Percentiles rank a stretch among this genome's conserved stretches.
Conservation (phyloP, 1,140 invertebrate genomes). For the Wasmannia auropunctata region DNA sequence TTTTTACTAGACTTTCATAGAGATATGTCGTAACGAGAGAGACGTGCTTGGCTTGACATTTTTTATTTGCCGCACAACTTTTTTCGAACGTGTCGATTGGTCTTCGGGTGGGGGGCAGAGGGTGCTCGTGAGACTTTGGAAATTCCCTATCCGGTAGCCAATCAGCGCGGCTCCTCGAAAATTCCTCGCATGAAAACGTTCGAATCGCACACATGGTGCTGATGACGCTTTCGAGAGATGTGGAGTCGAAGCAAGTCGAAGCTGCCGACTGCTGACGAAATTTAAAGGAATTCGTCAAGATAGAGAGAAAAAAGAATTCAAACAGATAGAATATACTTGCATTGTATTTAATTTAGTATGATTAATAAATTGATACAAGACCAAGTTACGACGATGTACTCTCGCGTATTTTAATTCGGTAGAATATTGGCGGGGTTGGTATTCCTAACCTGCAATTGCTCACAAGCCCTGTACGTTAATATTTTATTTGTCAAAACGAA, state of each 20-base stretch:
- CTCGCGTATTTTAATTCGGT: not conserved
- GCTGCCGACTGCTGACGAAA: too few species aligned
- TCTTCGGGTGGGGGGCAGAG: not conserved
- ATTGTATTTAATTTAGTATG: not conserved
- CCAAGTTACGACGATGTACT: not conserved
- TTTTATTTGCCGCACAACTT: not conserved
- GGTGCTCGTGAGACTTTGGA: not conserved
- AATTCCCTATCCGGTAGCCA: not conserved
- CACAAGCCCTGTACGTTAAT: not conserved
- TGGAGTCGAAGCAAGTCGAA: too few species aligned
- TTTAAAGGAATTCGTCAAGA: too few species aligned
- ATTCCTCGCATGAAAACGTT: not conserved
- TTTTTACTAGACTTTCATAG: not conserved
- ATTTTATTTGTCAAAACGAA: not conserved
- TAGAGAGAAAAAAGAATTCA: not conserved
- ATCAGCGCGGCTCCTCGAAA: not conserved
- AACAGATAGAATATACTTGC: not conserved
- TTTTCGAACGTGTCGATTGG: not conserved
- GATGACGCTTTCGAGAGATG: not conserved
- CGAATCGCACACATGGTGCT: not conserved
- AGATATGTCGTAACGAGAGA: not conserved
- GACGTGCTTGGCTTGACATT: not conserved
- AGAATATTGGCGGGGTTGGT: not conserved
- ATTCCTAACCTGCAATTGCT: not conserved
- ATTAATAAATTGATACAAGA: not conserved